Base-by-base conservation (phyloP, 2,797 vertebrate genomes). In the Ctenochaetus hawaiiensis region DNA sequence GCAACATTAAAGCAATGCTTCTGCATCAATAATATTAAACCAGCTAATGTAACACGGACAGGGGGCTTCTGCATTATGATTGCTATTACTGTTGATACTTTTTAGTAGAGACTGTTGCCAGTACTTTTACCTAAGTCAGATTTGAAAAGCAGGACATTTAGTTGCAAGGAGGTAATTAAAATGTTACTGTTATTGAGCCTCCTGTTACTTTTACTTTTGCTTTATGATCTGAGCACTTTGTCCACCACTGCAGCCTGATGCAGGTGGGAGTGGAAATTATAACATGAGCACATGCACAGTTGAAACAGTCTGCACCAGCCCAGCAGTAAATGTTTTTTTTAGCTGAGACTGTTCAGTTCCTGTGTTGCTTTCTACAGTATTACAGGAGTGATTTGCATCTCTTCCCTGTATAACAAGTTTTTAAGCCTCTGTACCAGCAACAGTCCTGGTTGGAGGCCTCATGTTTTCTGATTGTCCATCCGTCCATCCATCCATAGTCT, bases 211-310 rank as follows among this genome's bases (percentile, higher is more conserved):
- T 58, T 34, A 34, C 30, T 34, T 34, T 34, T 6, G 3, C 30
- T 34, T 34, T 18, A 13, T 30, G 34, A 53, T 23, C 37, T 51
- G 22, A 67, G 49, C 39, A 7, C 7, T 17, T 61, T 3, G 41
- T 73, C 14, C 16, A 45, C 14, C 60, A 41, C 22, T 49, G 14
- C 58, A 75, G 41, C 23, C 47, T 41, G 47, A 66, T 26, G 10
- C 14, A 48, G 2, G 23, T 23, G 44, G 16, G 6, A 20, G 6
- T 63, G 20, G 12, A 58, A 6, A 26, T 30, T 22, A 47, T 39
- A 22, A 58, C 23, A 51, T 13, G 16, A 45, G 26, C 10, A 39
- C 8, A 20, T 49, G n/a, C 9, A 44, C 5, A 52, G 47, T 13
- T 43, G n/a, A 60, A 43, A 12, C 39, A 41, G 39, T 41, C 39